Evolutionary conservation across 2,888 invertebrate genomes (phyloP), one percentile per base, ranked within the genome.

Genomic region (Diaphora mendica): DNA sequence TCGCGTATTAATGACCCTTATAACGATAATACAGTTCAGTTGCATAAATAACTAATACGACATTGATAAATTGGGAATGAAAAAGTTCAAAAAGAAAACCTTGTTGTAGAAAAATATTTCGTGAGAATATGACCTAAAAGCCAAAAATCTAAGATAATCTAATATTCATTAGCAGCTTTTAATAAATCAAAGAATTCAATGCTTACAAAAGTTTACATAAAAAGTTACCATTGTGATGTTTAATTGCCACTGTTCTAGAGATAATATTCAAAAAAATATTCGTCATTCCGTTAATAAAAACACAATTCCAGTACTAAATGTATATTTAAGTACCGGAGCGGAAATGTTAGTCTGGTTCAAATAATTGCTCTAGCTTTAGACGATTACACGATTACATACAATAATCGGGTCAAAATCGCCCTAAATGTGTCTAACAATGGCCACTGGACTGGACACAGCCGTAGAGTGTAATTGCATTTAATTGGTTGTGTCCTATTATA

Each of bases 401-500:
- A 87, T 86, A 87, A 87, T 85, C 86, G 82, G 80, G 73, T 78
- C 82, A 80, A 89, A 88, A 86, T 86, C 81, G 74, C 82, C 84
- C 83, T 74, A 83, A 85, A 85, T 88, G 84, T 84, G 84, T 79
- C 73, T 82, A 82, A 90, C 89, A 91, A 90, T 88, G 79, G 87
- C 79, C 68, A 80, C 80, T 82, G 86, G 84, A 80, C 80, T 82
- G 86, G 84, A 87, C 81, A 85, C 88, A 87, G 88, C 88, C 82
- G 81, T 83, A 82, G 82, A 71, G 76, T 82, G 83, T 90, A 90
- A 91, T 90, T 87, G 86, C 78, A 86, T 90, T 89, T 91, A 92
- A 92, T 91, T 92, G 90, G 81, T 85, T 81, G 83, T 88, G 88
- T 88, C 88, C 86, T 85, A 86, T 90, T 89, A 87, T 75, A 68